phyloP scores from a whole-genome alignment of 2,797 vertebrate genomes.

The Glyptemys insculpta region DNA sequence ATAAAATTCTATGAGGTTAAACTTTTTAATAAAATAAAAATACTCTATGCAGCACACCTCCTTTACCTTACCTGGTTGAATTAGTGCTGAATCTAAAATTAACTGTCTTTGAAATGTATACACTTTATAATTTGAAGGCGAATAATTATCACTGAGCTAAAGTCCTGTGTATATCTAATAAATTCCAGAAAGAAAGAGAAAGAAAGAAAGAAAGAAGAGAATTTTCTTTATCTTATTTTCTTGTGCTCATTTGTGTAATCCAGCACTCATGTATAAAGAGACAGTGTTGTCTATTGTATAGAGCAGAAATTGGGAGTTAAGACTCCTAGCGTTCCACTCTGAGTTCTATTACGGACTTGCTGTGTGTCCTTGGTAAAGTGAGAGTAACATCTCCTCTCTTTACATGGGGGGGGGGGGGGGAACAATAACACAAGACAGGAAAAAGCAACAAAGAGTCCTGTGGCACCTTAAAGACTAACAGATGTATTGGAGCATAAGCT shows the following conservation, averaged over 20 bases:
- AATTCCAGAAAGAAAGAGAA: slow-evolving; percentile 26
- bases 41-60: not conserved
- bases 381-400: not conserved
- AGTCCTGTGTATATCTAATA: slow-evolving; percentile 30
- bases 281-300: slow-evolving; percentile 24
- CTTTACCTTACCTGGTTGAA: slow-evolving; percentile 26
- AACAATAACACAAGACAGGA: not conserved
- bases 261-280: slow-evolving; percentile 3
- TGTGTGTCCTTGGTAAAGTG: slow-evolving; percentile 23
- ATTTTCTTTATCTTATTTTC: slow-evolving; percentile 12
- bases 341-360: not conserved
- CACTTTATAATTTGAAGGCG: slow-evolving; percentile 27
- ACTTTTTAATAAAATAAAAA: slow-evolving; percentile 51
- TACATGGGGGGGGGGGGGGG: not conserved
- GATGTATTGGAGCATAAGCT: too few species aligned
- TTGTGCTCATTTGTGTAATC: not conserved
- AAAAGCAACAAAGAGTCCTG: not conserved
- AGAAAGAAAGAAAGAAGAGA: not conserved
- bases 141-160: slow-evolving; percentile 53
- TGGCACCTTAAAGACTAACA: too few species aligned
- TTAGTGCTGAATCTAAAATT: slow-evolving; percentile 49
- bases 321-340: not conserved
- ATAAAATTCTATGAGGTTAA: slow-evolving; percentile 35
- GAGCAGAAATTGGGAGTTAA: not conserved
- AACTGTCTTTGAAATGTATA: slow-evolving; percentile 54